Evolutionary conservation across 2,888 invertebrate species (phyloP).

Genomic region (Netelia inedita): DNA sequence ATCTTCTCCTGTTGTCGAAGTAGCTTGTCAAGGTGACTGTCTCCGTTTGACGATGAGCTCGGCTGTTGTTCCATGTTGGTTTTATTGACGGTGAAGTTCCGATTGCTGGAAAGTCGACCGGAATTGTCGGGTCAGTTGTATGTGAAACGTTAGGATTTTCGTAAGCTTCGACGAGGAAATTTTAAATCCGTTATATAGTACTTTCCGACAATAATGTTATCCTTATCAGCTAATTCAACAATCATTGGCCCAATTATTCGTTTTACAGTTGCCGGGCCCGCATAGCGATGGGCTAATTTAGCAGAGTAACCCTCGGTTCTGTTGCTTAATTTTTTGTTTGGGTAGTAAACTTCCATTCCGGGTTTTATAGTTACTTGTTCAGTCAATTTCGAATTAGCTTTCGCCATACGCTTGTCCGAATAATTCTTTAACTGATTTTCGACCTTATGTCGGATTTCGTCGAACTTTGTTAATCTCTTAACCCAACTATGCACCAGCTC

Average conservation of each 20-base stretch:
- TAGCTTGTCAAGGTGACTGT: neutral
- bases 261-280: slow-evolving; percentile 36
- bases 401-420: slow-evolving; percentile 32
- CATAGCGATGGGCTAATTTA: slow-evolving; percentile 10
- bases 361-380: neutral
- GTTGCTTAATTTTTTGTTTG: neutral
- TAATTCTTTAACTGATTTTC: slow-evolving; percentile 5
- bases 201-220: slow-evolving; percentile 37
- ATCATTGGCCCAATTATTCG: slow-evolving; percentile 49
- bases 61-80: neutral
- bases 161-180: slow-evolving; percentile 38
- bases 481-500: neutral
- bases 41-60: neutral
- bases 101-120: neutral
- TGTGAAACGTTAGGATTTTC: neutral
- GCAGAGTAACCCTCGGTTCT: slow-evolving; percentile 8
- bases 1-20: neutral
- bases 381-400: slow-evolving; percentile 13
- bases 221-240: slow-evolving; percentile 43
- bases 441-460: slow-evolving; percentile 39
- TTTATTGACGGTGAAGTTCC: too few species aligned
- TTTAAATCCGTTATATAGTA: slow-evolving; percentile 54
- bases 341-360: neutral
- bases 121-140: neutral
- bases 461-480: slow-evolving; percentile 29